Conservation (phyloP, 2,888 invertebrate species). For the Hemicrepidius hirtus region DNA sequence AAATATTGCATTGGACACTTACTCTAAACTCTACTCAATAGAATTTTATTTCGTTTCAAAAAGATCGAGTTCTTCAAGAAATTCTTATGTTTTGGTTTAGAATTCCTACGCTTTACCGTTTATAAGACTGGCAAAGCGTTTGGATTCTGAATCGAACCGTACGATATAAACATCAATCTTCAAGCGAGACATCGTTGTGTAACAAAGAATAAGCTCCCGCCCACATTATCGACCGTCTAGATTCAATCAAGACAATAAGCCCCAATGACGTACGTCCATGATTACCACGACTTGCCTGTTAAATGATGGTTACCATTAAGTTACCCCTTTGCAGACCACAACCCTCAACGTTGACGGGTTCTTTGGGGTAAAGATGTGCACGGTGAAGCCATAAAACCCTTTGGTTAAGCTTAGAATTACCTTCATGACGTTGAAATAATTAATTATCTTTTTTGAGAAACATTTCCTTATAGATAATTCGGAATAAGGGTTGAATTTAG, state of each 20-base stretch:
- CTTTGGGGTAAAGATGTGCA: slow-evolving; percentile 32
- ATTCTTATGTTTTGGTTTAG: slow-evolving; percentile 82
- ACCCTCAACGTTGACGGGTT: slow-evolving; percentile 43
- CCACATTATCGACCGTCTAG: slow-evolving; percentile 38
- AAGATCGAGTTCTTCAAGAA: neutral
- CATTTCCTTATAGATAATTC: neutral
- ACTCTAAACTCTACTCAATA: too few relatives aligned
- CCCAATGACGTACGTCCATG: slow-evolving; percentile 47
- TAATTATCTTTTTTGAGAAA: neutral
- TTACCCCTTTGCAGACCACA: slow-evolving; percentile 53
- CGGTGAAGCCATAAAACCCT: neutral
- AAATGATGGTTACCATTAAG: slow-evolving; percentile 58
- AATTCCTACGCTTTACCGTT: slow-evolving; percentile 98
- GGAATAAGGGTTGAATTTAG: slow-evolving; percentile 11
- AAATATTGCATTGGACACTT: too few relatives aligned
- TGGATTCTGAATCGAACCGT: slow-evolving; percentile 93
- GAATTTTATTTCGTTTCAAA: too few relatives aligned
- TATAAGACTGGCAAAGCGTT: slow-evolving; percentile 90
- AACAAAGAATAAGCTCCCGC: slow-evolving; percentile 42
- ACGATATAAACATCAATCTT: slow-evolving; percentile 47
- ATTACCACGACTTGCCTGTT: slow-evolving; percentile 52
- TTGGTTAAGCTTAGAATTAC: neutral
- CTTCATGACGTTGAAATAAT: neutral
- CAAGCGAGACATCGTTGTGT: slow-evolving; percentile 27
- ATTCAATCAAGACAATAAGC: slow-evolving; percentile 51